Evolutionary conservation across 30 jellyfish, hydroid and myxozoan genomes (phyloP).

Genomic region (Catostylus mosaicus): DNA sequence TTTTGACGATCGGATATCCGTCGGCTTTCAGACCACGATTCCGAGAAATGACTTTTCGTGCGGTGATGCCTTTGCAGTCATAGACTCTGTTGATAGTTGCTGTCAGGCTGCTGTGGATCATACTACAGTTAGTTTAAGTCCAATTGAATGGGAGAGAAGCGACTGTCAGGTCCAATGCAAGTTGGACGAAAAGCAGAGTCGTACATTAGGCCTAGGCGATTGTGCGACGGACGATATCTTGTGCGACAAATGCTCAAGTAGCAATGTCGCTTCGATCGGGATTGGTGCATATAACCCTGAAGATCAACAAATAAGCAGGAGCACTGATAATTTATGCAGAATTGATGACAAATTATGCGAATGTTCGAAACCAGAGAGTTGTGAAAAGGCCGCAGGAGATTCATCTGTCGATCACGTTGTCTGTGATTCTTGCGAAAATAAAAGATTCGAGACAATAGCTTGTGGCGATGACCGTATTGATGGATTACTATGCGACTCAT

Average conservation of each 20-base stretch:
- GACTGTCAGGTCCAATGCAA: constrained; percentile 22
- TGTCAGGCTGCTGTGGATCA: constrained; percentile 14
- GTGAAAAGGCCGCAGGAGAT: constrained; percentile 69
- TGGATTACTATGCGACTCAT: constrained; percentile 28
- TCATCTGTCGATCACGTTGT: constrained; percentile 39
- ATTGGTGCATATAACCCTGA: constrained; percentile 70
- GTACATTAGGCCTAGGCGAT: constrained; percentile 77
- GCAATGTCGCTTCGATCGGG: constrained; percentile 41
- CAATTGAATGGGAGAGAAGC: constrained; percentile 32
- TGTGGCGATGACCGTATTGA: constrained; percentile 64
- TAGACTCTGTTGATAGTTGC: constrained; percentile 16
- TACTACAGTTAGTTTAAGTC: constrained; percentile 32
- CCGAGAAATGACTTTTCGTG: constrained; percentile 70
- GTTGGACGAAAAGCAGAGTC: constrained; percentile 42
- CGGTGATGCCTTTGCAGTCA: constrained; percentile 74
- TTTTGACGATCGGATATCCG: background rate
- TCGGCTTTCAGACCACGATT: constrained; percentile 19
- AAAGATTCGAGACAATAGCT: constrained; percentile 39
- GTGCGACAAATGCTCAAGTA: constrained; percentile 72
- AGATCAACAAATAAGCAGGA: background rate
- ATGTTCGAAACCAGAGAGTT: constrained; percentile 59
- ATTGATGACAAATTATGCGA: constrained; percentile 81
- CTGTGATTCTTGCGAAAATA: constrained; percentile 78
- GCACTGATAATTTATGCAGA: constrained; percentile 51
- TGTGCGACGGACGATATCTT: constrained; percentile 53